Percentiles rank a stretch among this genome's conserved stretches.
Evolutionary conservation across 1,140 invertebrate species (phyloP).

Genomic region (Drosophila punjabiensis): DNA sequence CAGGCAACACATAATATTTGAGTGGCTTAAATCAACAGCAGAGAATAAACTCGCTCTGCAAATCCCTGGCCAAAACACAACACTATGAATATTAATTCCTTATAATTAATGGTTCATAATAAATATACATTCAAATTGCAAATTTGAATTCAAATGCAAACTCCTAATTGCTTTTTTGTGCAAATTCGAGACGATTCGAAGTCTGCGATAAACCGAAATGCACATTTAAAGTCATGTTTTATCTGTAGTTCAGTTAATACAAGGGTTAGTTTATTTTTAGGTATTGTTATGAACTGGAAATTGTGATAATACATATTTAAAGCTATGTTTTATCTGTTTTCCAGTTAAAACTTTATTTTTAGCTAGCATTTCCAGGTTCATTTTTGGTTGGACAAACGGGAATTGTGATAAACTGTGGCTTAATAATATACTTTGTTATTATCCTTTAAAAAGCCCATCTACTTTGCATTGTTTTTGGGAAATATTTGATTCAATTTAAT

Average conservation of each 20-base stretch:
- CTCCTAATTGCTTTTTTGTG: neutral
- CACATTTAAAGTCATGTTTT: neutral
- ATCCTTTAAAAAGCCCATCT: neutral
- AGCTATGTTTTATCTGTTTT: too few relatives aligned
- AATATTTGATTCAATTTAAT: constrained; percentile 1
- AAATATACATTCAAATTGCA: neutral
- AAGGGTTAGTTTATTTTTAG: neutral
- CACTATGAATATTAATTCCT: constrained; percentile 19
- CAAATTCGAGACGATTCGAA: neutral
- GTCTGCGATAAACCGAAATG: neutral
- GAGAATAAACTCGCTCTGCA: neutral
- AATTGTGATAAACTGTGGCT: neutral
- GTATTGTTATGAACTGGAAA: neutral
- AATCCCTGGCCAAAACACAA: constrained; percentile 1
- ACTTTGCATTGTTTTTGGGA: neutral
- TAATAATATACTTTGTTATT: neutral
- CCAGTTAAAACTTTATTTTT: too few relatives aligned
- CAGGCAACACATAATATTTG: constrained; percentile 16
- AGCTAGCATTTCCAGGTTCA: too few relatives aligned
- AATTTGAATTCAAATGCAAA: constrained; percentile 2
- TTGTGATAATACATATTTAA: too few relatives aligned
- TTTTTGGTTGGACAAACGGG: too few relatives aligned
- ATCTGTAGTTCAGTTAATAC: neutral
- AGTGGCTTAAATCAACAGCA: constrained; percentile 19
- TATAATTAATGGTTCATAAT: neutral